These are phyloP conservation scores for Teleogryllus oceanicus DNA, from an alignment of 2,888 invertebrate species.

Conservation along the genomic window DNA sequence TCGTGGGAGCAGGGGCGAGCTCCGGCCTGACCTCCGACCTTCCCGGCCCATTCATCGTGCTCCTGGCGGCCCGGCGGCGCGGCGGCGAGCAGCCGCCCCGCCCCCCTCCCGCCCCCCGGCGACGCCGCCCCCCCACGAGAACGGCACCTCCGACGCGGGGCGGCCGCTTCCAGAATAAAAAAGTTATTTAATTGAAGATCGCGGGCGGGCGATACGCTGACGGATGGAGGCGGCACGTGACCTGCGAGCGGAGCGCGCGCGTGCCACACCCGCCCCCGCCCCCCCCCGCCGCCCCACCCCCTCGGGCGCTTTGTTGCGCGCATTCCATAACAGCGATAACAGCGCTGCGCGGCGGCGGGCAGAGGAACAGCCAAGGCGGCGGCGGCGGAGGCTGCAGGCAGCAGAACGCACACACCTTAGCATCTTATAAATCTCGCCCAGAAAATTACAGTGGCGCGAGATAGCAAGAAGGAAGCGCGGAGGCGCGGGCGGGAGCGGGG, in stretches of 20 bases:
- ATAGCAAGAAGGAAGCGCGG: constrained; percentile 35
- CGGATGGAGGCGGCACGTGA: constrained; percentile 4
- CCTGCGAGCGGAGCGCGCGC: neutral
- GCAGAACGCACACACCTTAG: constrained; percentile 37
- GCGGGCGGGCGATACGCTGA: constrained; percentile 19
- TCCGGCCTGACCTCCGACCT: constrained; percentile 35
- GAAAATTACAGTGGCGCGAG: constrained; percentile 39
- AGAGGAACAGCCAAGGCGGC: neutral
- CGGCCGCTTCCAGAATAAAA: constrained; percentile 8
- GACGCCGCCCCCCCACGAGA: no score
- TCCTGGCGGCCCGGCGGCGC: constrained; percentile 27
- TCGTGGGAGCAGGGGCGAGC: constrained; percentile 30
- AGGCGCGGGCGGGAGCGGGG: constrained; percentile 35
- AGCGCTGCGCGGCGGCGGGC: constrained; percentile 19
- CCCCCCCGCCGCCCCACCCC: constrained; percentile 5
- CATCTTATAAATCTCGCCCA: constrained; percentile 37
- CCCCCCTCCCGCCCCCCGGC: neutral
- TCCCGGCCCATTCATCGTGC: constrained; percentile 35
- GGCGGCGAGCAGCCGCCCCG: neutral
- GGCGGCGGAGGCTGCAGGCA: neutral
- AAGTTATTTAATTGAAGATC: constrained; percentile 18
- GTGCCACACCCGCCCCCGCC: neutral
- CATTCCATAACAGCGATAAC: constrained; percentile 37
- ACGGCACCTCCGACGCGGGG: neutral
- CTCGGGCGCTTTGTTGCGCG: constrained; percentile 19